Conservation (phyloP, 2,113 vertebrate genomes). For the Glaucidium brasilianum region DNA sequence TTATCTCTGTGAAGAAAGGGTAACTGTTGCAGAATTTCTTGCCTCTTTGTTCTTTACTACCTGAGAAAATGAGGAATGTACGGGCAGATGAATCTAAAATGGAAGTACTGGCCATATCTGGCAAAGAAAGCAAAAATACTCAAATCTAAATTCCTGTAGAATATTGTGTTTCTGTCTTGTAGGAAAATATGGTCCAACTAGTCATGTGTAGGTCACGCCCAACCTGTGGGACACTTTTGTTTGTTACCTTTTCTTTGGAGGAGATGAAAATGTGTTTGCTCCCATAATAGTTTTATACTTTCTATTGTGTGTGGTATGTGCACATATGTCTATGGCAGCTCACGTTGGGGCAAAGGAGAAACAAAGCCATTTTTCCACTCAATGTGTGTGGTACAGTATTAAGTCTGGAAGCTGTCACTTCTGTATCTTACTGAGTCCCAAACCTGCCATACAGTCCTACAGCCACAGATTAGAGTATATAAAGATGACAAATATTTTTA, state of each 20-base stretch:
- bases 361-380: neutral
- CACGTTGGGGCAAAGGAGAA: neutral
- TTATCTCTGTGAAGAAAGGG: neutral
- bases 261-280: neutral
- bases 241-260: neutral
- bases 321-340: neutral
- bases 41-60: neutral
- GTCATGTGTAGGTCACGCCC: neutral
- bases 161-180: neutral
- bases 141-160: neutral
- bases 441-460: neutral
- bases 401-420: neutral
- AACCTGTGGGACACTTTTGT: neutral
- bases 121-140: neutral
- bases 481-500: neutral
- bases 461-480: neutral
- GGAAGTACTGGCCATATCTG: accelerated
- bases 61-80: neutral
- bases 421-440: neutral
- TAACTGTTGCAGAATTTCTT: neutral
- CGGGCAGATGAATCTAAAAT: neutral
- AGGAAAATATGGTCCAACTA: neutral
- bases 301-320: accelerated
- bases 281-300: neutral
- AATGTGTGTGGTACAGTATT: neutral